These are phyloP conservation scores for Falco peregrinus DNA, from an alignment of 2,797 vertebrate genomes.

Conservation along the genomic window DNA sequence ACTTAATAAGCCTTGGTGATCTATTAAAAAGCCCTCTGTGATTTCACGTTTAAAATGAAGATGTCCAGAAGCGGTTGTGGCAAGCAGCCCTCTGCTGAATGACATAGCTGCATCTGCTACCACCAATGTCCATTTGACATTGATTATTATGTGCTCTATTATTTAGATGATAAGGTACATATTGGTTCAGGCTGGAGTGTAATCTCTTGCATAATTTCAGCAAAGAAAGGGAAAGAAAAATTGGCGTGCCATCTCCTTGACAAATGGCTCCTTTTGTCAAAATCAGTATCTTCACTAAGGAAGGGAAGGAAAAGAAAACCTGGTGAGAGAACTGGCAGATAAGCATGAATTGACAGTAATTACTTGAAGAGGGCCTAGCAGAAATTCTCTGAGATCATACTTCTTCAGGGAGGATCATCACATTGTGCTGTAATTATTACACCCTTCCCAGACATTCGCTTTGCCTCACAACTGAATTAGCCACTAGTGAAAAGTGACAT, in stretches of 20 bases:
- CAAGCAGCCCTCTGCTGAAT: background rate
- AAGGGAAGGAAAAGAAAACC: slow-evolving; percentile 38
- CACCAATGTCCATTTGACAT: slow-evolving; percentile 30
- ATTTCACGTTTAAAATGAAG: slow-evolving; percentile 46
- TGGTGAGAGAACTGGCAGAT: slow-evolving; percentile 52
- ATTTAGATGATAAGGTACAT: slow-evolving; percentile 41
- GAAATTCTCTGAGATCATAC: slow-evolving; percentile 62
- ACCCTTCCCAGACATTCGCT: slow-evolving; percentile 18
- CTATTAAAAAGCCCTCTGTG: background rate
- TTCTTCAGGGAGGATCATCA: slow-evolving; percentile 51
- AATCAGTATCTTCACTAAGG: slow-evolving; percentile 50
- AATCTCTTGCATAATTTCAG: slow-evolving; percentile 59
- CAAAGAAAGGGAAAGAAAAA: background rate
- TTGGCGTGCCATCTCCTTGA: slow-evolving; percentile 32
- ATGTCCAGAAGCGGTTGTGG: background rate
- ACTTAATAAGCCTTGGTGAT: background rate
- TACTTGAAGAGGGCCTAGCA: slow-evolving; percentile 52
- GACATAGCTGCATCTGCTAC: background rate
- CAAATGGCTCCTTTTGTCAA: slow-evolving; percentile 68
- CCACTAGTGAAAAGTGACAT: slow-evolving; percentile 10
- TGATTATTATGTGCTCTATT: slow-evolving; percentile 34
- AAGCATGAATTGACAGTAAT: slow-evolving; percentile 69
- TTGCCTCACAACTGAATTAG: slow-evolving; percentile 34
- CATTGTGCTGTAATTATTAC: slow-evolving; percentile 54
- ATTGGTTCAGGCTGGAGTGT: background rate